Percentiles rank a stretch among this genome's conserved stretches.
Evolutionary conservation across 2,888 invertebrate genomes (phyloP).

Genomic region (Ariolimax columbianus): DNA sequence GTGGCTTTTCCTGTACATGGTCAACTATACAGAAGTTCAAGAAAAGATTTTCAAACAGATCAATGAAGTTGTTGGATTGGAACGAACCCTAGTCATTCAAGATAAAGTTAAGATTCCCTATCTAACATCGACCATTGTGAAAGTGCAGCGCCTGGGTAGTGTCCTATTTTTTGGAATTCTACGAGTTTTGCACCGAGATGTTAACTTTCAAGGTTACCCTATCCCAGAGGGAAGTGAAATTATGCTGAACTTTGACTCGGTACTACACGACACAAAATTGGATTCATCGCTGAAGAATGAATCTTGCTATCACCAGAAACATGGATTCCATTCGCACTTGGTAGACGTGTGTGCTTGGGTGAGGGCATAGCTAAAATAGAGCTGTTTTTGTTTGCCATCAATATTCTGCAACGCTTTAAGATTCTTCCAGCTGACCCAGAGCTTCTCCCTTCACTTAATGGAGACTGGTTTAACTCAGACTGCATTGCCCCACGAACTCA

Average conservation of each 20-base stretch:
- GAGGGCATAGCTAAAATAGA: constrained; percentile 33
- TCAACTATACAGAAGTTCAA: constrained; percentile 84
- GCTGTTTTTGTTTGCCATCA: constrained; percentile 16
- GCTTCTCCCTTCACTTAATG: background rate
- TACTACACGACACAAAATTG: constrained; percentile 51
- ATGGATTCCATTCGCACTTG: constrained; percentile 46
- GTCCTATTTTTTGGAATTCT: constrained; percentile 59
- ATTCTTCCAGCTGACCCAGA: constrained; percentile 20
- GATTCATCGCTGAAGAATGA: constrained; percentile 53
- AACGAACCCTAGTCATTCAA: constrained; percentile 53
- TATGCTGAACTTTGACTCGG: constrained; percentile 56
- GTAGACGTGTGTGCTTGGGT: constrained; percentile 29
- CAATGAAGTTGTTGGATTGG: constrained; percentile 72
- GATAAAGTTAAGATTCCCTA: constrained; percentile 59
- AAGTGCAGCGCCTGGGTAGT: constrained; percentile 62
- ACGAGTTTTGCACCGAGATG: constrained; percentile 59
- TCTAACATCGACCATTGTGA: constrained; percentile 67
- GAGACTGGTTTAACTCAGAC: no score
- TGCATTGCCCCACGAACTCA: no score
- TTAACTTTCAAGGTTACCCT: constrained; percentile 60
- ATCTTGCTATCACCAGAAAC: background rate
- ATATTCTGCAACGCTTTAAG: constrained; percentile 28
- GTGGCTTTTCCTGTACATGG: constrained; percentile 90
- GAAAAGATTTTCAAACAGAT: constrained; percentile 57
- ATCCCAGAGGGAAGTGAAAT: constrained; percentile 61